Evolutionary conservation across 2,888 invertebrate genomes (phyloP), one percentile per base, ranked within the genome.

Genomic region (Brenthis daphne): DNA sequence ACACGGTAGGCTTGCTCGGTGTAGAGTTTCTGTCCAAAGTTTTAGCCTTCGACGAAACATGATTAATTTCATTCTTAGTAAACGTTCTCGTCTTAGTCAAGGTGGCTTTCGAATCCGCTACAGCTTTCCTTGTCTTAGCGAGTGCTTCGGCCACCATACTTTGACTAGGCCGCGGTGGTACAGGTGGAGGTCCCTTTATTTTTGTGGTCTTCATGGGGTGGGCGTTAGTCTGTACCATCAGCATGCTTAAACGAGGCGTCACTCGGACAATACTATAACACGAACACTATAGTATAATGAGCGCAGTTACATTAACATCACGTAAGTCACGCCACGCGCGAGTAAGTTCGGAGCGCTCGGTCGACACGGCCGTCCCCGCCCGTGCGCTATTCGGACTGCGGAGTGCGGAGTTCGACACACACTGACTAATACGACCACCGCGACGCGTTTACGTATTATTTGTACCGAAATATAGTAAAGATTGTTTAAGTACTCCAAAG

Each of bases 121-220:
- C 92, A 67, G 92, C 92, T 84, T 90, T 93, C 78, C 94, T 91
- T 66, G 94, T 93, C 87, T 95, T 95, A 72, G 96, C 95, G 74
- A 96, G 90, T 67, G 96, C 95, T 87, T 95, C 96, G 67, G 95
- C 95, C 67, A 96, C 95, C 80, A 95, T 93, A 79, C 94, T 95
- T 81, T 95, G 94, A 85, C 95, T 96, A 68, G 97, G 97, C 79
- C 97, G 93, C 76, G 97, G 97, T 69, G 97, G 97, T 76, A 97
- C 96, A 79, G 97, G 97, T 76, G 97, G 97, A 75, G 96, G 95
- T 71, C 95, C 95, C 81, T 94, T 91, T 67, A 92, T 80, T 81
- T 92, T 92, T 78, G 77, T 85, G 80, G 83, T 86, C 85, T 92
- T 92, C 90, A 91, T 91, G 74, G 90, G 92, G 77, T 94, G 94